Evolutionary conservation across 2,797 vertebrate species (phyloP).

Genomic region (Muraenolepis orangiensis): DNA sequence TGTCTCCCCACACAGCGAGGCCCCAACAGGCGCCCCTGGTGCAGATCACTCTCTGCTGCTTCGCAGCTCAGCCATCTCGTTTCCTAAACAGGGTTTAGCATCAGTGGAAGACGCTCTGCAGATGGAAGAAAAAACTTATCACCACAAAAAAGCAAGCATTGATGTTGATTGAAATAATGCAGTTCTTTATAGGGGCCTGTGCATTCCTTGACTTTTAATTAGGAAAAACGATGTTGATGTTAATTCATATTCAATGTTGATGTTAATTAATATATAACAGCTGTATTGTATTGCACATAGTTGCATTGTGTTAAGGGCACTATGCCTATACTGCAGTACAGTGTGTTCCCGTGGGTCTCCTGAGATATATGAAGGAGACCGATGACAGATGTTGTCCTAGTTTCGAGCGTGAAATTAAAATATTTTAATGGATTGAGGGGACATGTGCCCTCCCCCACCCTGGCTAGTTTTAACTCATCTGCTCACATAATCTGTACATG

Average conservation of each 20-base stretch:
- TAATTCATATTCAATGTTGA: no score
- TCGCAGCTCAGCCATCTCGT: slow-evolving; percentile 65
- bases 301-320: background rate
- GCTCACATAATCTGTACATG: background rate
- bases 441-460: background rate
- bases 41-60: slow-evolving; percentile 65
- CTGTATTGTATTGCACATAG: background rate
- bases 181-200: background rate
- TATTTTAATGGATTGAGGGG: background rate
- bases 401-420: background rate
- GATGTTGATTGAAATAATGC: background rate
- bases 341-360: background rate
- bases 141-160: slow-evolving; percentile 29
- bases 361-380: background rate
- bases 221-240: background rate
- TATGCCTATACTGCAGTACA: background rate
- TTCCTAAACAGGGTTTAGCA: slow-evolving; percentile 69
- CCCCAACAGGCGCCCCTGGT: slow-evolving; percentile 63
- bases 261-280: background rate
- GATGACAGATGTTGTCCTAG: background rate
- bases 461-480: background rate
- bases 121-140: slow-evolving; percentile 43
- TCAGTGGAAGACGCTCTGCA: slow-evolving; percentile 51
- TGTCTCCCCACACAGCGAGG: slow-evolving; percentile 58
- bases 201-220: background rate